phyloP scores from a whole-genome alignment of 1,140 invertebrate species.

The Phymorhynchus buccinoides region DNA sequence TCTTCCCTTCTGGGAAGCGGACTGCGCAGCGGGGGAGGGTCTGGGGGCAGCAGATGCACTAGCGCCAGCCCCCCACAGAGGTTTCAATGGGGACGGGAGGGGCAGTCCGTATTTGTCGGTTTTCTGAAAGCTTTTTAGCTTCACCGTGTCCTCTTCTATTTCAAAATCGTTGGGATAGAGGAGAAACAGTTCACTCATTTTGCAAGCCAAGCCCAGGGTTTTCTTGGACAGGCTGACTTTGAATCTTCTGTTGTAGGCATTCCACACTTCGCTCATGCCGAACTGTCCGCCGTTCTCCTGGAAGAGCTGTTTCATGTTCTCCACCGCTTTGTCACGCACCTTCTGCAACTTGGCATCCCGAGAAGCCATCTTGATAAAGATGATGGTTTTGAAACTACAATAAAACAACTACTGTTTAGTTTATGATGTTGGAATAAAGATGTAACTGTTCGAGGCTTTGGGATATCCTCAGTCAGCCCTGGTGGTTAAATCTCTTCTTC shows the following conservation, averaged over 20 bases:
- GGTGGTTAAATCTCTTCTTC: too few species aligned
- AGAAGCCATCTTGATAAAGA: background rate
- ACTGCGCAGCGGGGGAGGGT: background rate
- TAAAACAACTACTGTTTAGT: too few species aligned
- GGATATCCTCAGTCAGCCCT: too few species aligned
- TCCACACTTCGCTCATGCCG: background rate
- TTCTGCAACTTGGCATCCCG: background rate
- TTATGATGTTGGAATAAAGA: too few species aligned
- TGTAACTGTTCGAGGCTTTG: too few species aligned
- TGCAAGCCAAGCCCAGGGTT: background rate
- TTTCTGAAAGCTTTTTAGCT: background rate
- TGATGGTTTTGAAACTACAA: too few species aligned
- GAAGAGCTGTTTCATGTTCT: slow-evolving; percentile 28
- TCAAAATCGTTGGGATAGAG: background rate
- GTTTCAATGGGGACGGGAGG: background rate
- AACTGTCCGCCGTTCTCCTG: background rate
- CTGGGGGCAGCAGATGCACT: background rate
- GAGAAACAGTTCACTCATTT: background rate
- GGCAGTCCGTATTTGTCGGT: background rate
- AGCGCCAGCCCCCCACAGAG: background rate
- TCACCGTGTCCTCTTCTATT: background rate
- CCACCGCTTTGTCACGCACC: slow-evolving; percentile 30
- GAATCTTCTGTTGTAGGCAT: background rate
- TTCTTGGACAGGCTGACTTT: background rate
- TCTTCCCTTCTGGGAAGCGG: background rate